phyloP scores from a whole-genome alignment of 1,140 invertebrate genomes.

The Drosophila ogumai region DNA sequence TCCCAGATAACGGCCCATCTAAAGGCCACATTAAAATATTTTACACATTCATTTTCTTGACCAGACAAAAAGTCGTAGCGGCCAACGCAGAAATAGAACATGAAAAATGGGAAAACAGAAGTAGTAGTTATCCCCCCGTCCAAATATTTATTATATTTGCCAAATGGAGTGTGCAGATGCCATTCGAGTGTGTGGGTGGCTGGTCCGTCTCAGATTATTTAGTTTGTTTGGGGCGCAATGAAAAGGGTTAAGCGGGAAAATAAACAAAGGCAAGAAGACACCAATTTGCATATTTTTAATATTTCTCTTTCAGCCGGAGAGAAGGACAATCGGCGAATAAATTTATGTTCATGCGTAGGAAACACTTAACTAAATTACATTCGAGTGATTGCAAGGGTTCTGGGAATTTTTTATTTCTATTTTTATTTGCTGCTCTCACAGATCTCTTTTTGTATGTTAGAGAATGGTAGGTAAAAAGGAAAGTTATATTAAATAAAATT shows the following conservation, averaged over 20 bases:
- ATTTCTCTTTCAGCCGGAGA: conserved; percentile 56
- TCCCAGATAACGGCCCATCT: conserved; percentile 12
- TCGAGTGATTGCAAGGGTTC: conserved; percentile 14
- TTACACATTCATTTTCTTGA: conserved; percentile 74
- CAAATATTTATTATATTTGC: conserved; percentile 80
- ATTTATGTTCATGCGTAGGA: conserved; percentile 74
- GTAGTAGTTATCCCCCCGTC: not conserved
- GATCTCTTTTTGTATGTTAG: not conserved
- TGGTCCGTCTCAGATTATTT: conserved; percentile 32
- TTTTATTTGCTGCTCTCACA: not conserved
- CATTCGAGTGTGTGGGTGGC: conserved; percentile 20
- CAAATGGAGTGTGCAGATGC: conserved; percentile 68
- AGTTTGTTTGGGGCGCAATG: conserved; percentile 52
- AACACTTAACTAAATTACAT: conserved; percentile 81
- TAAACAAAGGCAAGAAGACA: conserved; percentile 67
- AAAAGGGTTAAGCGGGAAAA: conserved; percentile 74
- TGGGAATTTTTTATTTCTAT: not conserved
- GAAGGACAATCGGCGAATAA: conserved; percentile 45
- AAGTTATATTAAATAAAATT: no score
- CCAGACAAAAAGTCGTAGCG: conserved; percentile 56
- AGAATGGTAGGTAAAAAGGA: not conserved
- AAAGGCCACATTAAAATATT: conserved; percentile 74
- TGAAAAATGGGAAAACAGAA: conserved; percentile 13
- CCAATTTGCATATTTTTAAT: conserved; percentile 81
- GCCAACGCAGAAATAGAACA: conserved; percentile 57